Percentiles rank a stretch among this genome's conserved stretches.
These are phyloP conservation scores for Morpho helenor DNA, from an alignment of 2,888 invertebrate genomes.

Conservation along the genomic window DNA sequence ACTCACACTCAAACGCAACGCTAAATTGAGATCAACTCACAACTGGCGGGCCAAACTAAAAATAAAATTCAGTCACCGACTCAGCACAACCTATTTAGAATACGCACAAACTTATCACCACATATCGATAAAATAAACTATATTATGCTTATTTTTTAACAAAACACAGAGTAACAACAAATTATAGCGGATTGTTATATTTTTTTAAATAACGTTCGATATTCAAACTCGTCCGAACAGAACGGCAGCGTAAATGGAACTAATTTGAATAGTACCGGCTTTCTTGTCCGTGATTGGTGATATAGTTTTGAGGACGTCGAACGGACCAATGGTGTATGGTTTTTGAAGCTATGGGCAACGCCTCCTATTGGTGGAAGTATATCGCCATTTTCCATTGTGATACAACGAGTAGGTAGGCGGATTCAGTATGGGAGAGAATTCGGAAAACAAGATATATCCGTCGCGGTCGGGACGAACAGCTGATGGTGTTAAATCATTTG, in stretches of 20 bases:
- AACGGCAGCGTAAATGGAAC: slow-evolving; percentile 65
- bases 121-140: background rate
- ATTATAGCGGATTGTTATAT: slow-evolving; percentile 23
- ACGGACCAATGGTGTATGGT: slow-evolving; percentile 48
- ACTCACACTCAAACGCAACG: slow-evolving; percentile 66
- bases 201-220: slow-evolving; percentile 34
- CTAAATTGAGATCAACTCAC: slow-evolving; percentile 75
- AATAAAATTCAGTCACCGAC: slow-evolving; percentile 64
- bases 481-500: slow-evolving; percentile 56
- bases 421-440: slow-evolving; percentile 42
- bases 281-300: slow-evolving; percentile 56
- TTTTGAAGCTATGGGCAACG: slow-evolving; percentile 48
- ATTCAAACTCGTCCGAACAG: slow-evolving; percentile 46
- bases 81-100: slow-evolving; percentile 64
- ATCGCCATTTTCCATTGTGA: slow-evolving; percentile 72
- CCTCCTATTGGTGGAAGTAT: slow-evolving; percentile 64
- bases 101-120: slow-evolving; percentile 6
- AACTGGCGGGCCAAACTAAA: slow-evolving; percentile 76
- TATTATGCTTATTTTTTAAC: slow-evolving; percentile 13
- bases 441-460: slow-evolving; percentile 56
- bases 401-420: slow-evolving; percentile 72
- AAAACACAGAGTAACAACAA: slow-evolving; percentile 15
- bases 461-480: slow-evolving; percentile 49
- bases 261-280: slow-evolving; percentile 67
- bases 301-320: slow-evolving; percentile 39